Evolutionary conservation across 2,888 invertebrate genomes (phyloP), one percentile per base, ranked within the genome.

Genomic region (Gymnosoma rotundatum): DNA sequence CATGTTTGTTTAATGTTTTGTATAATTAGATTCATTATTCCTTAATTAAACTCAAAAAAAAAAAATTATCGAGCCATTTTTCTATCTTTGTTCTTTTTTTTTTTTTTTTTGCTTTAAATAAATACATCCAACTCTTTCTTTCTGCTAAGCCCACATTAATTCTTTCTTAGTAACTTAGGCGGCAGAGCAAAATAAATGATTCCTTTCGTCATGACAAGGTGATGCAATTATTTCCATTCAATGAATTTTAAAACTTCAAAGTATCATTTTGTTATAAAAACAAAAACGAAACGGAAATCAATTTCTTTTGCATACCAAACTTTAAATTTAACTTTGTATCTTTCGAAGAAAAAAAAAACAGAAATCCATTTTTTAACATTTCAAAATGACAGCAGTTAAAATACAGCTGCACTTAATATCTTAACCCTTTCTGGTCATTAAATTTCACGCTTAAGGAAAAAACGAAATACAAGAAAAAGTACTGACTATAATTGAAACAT

Each of bases 401-500:
- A 52, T 73, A 81, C 81, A 84, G 84, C 69, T 84, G 84, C 81
- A 78, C 52, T 84, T 81, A 81, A 84, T 84, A 74, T 74, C 63
- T 84, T 84, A 84, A 84, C 84, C 78, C 84, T 84, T 84, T 84
- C 64, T 74, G 74, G 48, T 74, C 78, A 84, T 84, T 84, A 78
- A 78, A 54, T 81, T 78, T 64, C 14, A 52, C 67, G 66, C 45
- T 21, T 16, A 16, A 69, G 16, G 14, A 66, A 54, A 66, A 70
- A 42, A 48, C 1, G 2, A 67, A 45, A 52, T 3, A 8, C 1
- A 42, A 45, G 25, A 78, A 78, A 56, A 56, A 38, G 48, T 38
- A 72, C 58, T 36, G 54, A 61, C 54, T 74, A 60, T 84, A 84
- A 84, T 84, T 84, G 81, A 81, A 84, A 84, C 84, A 84, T 84